These are phyloP conservation scores for Nezara viridula DNA, from an alignment of 2,888 invertebrate genomes.

Conservation along the genomic window DNA sequence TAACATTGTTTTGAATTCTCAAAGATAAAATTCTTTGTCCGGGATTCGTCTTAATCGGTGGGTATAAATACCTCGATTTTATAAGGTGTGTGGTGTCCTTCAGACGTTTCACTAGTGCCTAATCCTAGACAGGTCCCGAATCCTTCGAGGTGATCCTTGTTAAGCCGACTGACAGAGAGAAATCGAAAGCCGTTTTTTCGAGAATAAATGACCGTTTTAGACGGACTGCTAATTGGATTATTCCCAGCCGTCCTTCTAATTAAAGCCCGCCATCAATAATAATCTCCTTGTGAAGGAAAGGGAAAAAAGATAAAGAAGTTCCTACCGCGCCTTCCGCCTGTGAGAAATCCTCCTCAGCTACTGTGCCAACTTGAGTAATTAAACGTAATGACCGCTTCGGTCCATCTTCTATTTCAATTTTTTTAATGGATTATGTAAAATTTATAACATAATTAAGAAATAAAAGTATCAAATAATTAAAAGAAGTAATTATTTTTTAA, in stretches of 20 bases:
- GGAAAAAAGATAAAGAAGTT: slow-evolving; percentile 31
- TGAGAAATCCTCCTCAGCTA: slow-evolving; percentile 13
- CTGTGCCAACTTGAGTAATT: slow-evolving; percentile 22
- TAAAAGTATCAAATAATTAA: background rate
- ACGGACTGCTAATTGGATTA: slow-evolving; percentile 43
- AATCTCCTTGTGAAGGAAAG: slow-evolving; percentile 27
- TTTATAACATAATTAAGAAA: slow-evolving; percentile 9
- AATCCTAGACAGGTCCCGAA: background rate
- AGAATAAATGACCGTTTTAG: slow-evolving; percentile 40
- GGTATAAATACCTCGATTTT: no score
- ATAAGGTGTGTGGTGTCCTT: background rate
- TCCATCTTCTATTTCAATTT: background rate
- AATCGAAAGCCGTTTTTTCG: slow-evolving; percentile 20
- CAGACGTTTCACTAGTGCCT: background rate
- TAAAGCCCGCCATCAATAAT: slow-evolving; percentile 41
- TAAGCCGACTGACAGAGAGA: slow-evolving; percentile 28
- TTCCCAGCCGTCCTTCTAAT: slow-evolving; percentile 41
- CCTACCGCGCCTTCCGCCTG: background rate
- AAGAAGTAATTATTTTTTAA: background rate
- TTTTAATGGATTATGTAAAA: background rate
- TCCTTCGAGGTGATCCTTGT: background rate
- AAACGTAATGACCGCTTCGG: background rate
- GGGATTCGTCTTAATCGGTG: no score
- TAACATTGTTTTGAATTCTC: no score
- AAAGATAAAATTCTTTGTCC: no score